Base-by-base conservation (phyloP, 2,797 vertebrate species). In the Neosalanx taihuensis region DNA sequence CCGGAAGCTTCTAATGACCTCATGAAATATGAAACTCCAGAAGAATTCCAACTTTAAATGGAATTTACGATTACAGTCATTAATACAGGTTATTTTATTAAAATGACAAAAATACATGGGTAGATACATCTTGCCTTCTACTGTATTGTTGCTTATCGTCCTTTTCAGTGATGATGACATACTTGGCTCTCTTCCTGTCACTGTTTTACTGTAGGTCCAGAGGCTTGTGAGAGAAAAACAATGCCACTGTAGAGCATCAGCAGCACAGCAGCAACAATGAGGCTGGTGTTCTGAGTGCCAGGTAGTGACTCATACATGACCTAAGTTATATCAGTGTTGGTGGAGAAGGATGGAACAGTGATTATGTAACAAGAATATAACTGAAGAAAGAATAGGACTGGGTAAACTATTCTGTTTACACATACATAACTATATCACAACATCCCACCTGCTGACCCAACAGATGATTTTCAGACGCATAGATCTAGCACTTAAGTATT, bases 221-320 rank as follows among this genome's bases (percentile, higher is more conserved):
- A 18, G 51, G 12, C 41, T n/a, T 56, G 51, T 68, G 67, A 83
- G 72, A 76, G 75, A 70, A 78, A 77, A 78, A 92, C 90, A 92
- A 90, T 90, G 82, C 64, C 80, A 90, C 88, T 88, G 85, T 90
- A 75, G 77, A 82, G 73, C 80, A 86, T 84, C 81, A 90, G 69
- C 83, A 86, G 75, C 86, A 81, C 70, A 75, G 78, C 72, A 53
- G 60, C 64, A 72, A 93, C 92, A 94, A 93, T 90, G 81, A 84
- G 53, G 64, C 31, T 61, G 91, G 88, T 93, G 91, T 92, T 76
- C 73, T 71, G 76, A 85, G 89, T 89, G 86, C 89, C 88, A 92
- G 90, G 90, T 90, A 90, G 90, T 92, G 90, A 93, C 90, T 93
- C 89, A 90, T 86, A 69, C 83, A 89, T 91, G 89, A 92, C 88